Evolutionary conservation across 2,113 vertebrate species (phyloP).

Genomic region (Picathartes gymnocephalus): DNA sequence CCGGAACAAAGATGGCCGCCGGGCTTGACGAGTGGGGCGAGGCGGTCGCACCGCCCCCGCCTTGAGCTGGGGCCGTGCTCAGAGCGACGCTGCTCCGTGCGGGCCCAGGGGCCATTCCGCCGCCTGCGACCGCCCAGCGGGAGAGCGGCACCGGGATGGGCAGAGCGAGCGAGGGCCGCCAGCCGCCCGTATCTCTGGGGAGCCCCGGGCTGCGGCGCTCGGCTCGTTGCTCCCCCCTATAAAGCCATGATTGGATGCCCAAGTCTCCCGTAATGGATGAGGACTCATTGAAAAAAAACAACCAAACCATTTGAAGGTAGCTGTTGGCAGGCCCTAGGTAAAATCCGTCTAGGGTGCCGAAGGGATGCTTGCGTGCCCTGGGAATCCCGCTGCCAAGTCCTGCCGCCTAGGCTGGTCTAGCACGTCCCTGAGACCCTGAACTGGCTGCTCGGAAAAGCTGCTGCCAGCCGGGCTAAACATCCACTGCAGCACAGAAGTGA

Average conservation of each 20-base stretch:
- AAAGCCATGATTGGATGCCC: fast-evolving
- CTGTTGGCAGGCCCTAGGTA: neutral
- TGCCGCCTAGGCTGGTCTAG: fast-evolving
- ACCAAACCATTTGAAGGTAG: neutral
- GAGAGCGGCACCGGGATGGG: fast-evolving
- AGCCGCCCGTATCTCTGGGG: neutral
- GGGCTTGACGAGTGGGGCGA: neutral
- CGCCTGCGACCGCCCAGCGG: neutral
- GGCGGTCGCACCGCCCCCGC: neutral
- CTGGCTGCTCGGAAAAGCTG: neutral
- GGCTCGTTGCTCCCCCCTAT: fast-evolving
- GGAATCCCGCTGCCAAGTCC: neutral
- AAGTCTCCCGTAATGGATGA: neutral
- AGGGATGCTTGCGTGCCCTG: fast-evolving
- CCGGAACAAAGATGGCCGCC: slow-evolving; percentile 61
- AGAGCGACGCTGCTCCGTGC: neutral
- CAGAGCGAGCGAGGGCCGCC: fast-evolving
- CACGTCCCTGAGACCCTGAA: fast-evolving
- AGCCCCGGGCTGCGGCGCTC: neutral
- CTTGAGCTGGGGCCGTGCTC: neutral
- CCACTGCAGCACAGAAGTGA: neutral
- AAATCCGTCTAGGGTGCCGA: too few species aligned
- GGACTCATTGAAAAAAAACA: neutral
- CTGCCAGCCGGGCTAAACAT: fast-evolving
- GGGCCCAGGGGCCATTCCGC: too few species aligned